Base-by-base conservation (phyloP, 2,888 invertebrate species). In the Noctua janthe region DNA sequence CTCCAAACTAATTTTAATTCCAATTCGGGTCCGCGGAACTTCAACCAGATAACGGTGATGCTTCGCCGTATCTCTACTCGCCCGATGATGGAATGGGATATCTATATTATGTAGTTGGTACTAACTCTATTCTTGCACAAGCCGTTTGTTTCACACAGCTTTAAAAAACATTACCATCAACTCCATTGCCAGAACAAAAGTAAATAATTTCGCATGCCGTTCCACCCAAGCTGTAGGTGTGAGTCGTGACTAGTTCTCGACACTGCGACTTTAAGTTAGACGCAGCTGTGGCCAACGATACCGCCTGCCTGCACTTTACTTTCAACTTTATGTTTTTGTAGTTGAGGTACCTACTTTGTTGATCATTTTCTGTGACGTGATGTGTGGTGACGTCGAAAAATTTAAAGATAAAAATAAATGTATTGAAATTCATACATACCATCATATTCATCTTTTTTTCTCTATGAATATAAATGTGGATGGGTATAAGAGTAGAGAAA, bases 281-380 rank as follows among this genome's bases (percentile, higher is more conserved):
- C 76, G 80, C 87, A 86, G 84, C 84, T 87, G 87, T 54, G 29
- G 69, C 64, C 5, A 71, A 75, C 79, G 86, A 82, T 79, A 82
- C 72, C 17, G 70, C 67, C 29, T 75, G 66, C 35, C 43, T 80
- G 74, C 80, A 66, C 51, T 77, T 71, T 20, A 43, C 75, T 66
- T 59, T 15, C 13, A 54, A 59, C 67, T 74, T 75, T 73, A 51
- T 67, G 43, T 66, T 80, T 76, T 78, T 59, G 11, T 64, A n/a
- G 23, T n/a, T 43, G 35, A 35, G n/a, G 64, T 69, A 39, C 35
- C 35, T 35, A 35, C 39, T 71, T 59, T 49, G 67, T 69, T 79
- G 49, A 51, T 69, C 1, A 39, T 59, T 69, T 51, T 56, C 17
- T 76, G 8, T 75, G 29, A 23, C 76, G 43, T 56, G 43, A 23